phyloP scores from a whole-genome alignment of 2,888 invertebrate genomes.

The Drosophila parthenogenetica region DNA sequence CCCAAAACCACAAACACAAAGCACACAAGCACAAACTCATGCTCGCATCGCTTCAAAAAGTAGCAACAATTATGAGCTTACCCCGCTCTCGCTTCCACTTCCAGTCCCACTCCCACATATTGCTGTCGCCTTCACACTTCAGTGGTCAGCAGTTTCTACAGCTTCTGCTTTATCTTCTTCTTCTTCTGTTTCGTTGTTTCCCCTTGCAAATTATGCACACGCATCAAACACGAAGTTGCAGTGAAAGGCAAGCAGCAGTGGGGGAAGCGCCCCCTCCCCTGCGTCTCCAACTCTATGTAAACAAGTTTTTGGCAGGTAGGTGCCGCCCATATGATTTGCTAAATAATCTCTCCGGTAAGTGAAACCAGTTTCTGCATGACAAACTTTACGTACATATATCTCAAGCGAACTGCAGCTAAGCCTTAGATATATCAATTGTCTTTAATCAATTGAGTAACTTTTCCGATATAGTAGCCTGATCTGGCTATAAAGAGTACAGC shows the following conservation, averaged over 20 bases:
- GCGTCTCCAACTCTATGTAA: constrained; percentile 3
- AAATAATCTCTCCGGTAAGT: constrained; percentile 67
- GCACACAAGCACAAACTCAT: constrained; percentile 7
- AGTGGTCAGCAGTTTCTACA: constrained; percentile 36
- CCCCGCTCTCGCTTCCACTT: neutral
- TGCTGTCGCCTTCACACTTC: constrained; percentile 30
- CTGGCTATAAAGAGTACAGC: neutral
- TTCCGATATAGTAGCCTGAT: neutral
- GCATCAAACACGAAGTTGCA: constrained; percentile 56
- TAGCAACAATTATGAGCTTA: constrained; percentile 31
- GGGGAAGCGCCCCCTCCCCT: neutral
- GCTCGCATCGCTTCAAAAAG: constrained; percentile 19
- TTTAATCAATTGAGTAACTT: constrained; percentile 2
- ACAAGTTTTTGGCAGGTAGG: constrained; percentile 35
- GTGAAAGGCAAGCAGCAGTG: neutral
- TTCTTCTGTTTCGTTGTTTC: too few species aligned
- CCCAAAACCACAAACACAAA: constrained; percentile 3
- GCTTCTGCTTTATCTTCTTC: constrained; percentile 48
- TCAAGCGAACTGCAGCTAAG: neutral
- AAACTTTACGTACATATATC: neutral
- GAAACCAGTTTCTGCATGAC: constrained; percentile 65
- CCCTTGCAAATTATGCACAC: constrained; percentile 65
- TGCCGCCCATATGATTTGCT: constrained; percentile 11
- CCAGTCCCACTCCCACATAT: neutral
- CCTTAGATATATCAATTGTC: neutral